Base-by-base conservation (phyloP, 2,797 vertebrate species). In the Mastacembelus armatus region DNA sequence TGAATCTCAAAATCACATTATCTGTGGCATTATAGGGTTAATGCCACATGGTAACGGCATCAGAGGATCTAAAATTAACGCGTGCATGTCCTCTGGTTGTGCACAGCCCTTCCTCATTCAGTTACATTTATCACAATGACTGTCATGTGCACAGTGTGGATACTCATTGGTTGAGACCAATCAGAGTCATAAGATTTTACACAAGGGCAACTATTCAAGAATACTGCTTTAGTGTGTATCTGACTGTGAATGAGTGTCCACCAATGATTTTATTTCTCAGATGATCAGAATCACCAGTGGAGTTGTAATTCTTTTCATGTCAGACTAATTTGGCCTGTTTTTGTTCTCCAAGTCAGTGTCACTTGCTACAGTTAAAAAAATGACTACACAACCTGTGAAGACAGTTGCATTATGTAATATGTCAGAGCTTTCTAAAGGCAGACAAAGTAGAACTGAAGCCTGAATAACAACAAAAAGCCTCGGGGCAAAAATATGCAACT, bases 141-240 rank as follows among this genome's bases (percentile, higher is more conserved):
- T 49, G 30, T 89, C 90, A 91, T 93, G 90, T 75, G 88, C 64
- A 60, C 50, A 52, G 73, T 4, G 61, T 80, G 74, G 61, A 52
- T 15, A 54, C 65, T 78, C 47, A 80, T 76, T 84, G 77, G 49
- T 71, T 69, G 48, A 61, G 51, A 77, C 77, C 87, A 89, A 91
- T 84, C 49, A 55, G 71, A 90, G 85, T 88, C 88, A 88, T 75
- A 74, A 40, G 88, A 22, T 61, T 54, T 19, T 45, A 57, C 66
- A 70, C 58, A 70, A 54, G 63, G 71, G 42, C 4, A 24, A 27
- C 21, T 32, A n/a, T 47, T 62, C 11, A 57, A 35, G 58, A 67
- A 5, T 0, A 0, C 15, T 74, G 11, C 21, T 14, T 48, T 21
- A 58, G 35, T 50, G 50, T 40, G 32, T 59, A 15, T 70, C 43